Percentiles rank a stretch among this genome's conserved stretches.
Evolutionary conservation across 2,888 invertebrate species (phyloP).

Genomic region (Ormyrus pomaceus): DNA sequence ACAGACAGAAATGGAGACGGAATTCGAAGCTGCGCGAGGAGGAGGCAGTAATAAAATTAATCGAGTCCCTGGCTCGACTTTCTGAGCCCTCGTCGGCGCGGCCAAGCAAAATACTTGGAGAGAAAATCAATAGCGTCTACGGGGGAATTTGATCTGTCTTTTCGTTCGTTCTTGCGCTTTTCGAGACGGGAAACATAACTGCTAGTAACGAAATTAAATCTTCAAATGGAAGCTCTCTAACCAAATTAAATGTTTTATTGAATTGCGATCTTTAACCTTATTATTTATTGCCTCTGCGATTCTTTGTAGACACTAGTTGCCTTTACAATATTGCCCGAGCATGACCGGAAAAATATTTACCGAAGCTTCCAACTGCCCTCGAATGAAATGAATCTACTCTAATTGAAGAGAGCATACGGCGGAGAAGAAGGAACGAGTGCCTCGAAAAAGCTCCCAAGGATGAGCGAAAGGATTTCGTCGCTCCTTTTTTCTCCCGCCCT

Average conservation of each 20-base stretch:
- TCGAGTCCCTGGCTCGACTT: constrained; percentile 54
- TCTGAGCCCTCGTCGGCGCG: constrained; percentile 42
- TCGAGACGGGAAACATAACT: constrained; percentile 15
- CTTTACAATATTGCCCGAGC: no score
- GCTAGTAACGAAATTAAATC: constrained; percentile 10
- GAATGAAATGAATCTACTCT: no score
- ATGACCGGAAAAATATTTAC: no score
- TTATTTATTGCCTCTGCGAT: neutral
- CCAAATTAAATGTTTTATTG: constrained; percentile 33
- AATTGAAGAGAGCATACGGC: no score
- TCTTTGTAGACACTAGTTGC: no score
- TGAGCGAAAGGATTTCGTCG: no score
- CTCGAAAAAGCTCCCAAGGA: no score
- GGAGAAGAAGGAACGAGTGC: no score
- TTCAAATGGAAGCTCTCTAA: neutral
- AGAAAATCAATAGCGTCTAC: constrained; percentile 50
- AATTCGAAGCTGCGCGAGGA: constrained; percentile 43
- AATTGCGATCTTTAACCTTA: neutral
- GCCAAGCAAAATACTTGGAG: constrained; percentile 52
- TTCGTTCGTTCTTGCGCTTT: constrained; percentile 32
- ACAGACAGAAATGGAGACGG: constrained; percentile 12
- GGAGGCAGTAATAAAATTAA: constrained; percentile 62
- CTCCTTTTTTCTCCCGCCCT: no score
- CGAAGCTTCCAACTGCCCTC: no score
- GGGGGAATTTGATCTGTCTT: constrained; percentile 43